phyloP scores from a whole-genome alignment of 2,113 vertebrate genomes.

The Ascaphus truei region DNA sequence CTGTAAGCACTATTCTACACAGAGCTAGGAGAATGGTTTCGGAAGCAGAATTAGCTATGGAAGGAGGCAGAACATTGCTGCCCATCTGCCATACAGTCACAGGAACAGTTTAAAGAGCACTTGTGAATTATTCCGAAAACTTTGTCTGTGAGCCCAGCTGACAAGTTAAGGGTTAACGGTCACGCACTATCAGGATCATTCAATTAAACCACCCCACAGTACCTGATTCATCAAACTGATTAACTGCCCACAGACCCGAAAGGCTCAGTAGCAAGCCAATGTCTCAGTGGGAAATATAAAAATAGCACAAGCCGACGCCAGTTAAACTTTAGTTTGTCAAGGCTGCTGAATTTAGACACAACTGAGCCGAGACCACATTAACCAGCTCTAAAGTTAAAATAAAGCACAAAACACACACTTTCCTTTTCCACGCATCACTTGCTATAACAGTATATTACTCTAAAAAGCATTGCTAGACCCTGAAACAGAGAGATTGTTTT shows the following conservation, averaged over 20 bases:
- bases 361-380: not conserved
- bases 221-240: slow-evolving; percentile 31
- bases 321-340: not conserved
- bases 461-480: slow-evolving; percentile 16
- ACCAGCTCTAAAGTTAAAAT: too few species aligned
- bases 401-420: slow-evolving; percentile 17
- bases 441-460: not conserved
- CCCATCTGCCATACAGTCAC: too few species aligned
- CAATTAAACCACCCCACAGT: slow-evolving; percentile 11
- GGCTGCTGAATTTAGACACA: not conserved
- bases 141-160: not conserved
- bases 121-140: not conserved
- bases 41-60: too few species aligned
- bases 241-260: slow-evolving; percentile 27
- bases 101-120: too few species aligned
- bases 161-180: slow-evolving; percentile 32
- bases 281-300: not conserved
- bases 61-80: too few species aligned
- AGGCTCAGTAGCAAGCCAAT: slow-evolving; percentile 13
- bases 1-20: too few species aligned
- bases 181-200: slow-evolving; percentile 31
- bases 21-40: too few species aligned
- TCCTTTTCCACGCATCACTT: not conserved
- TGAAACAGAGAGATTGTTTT: slow-evolving; percentile 41
- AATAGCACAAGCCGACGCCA: not conserved